Percentiles rank a stretch among this genome's conserved stretches.
Evolutionary conservation across 2,113 vertebrate genomes (phyloP).

Genomic region (Oryzias curvinotus): DNA sequence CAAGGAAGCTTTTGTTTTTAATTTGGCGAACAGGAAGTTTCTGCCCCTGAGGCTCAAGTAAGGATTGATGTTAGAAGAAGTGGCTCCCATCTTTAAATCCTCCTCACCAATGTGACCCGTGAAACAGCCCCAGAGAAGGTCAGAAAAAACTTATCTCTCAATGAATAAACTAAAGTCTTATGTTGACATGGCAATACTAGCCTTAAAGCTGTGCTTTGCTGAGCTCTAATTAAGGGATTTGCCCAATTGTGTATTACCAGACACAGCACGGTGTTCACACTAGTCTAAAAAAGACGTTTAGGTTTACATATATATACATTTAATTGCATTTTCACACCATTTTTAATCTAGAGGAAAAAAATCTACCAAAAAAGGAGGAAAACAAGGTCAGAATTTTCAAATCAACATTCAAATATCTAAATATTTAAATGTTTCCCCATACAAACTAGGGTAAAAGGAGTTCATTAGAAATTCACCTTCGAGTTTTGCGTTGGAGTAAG

Average conservation of each 20-base stretch:
- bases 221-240: constrained; percentile 11
- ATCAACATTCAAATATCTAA: too few species aligned
- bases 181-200: constrained; percentile 41
- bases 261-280: not conserved
- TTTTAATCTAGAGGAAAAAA: too few species aligned
- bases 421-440: too few species aligned
- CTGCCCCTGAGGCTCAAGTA: constrained; percentile 52
- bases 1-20: constrained; percentile 71
- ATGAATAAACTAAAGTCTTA: constrained; percentile 65
- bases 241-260: constrained; percentile 21
- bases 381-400: too few species aligned
- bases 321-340: too few species aligned
- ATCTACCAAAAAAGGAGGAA: too few species aligned
- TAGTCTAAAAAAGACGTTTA: too few species aligned
- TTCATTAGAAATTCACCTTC: too few species aligned
- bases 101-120: constrained; percentile 65
- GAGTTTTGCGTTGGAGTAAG: too few species aligned
- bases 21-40: constrained; percentile 64
- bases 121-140: constrained; percentile 66
- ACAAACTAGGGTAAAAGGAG: too few species aligned
- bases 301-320: too few species aligned
- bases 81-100: constrained; percentile 56
- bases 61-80: constrained; percentile 48
- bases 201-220: constrained; percentile 6
- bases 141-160: constrained; percentile 70